A percentile compares a stretch with the other conserved stretches of the same genome.
Conservation (phyloP, 2,113 vertebrate species). For the Ranitomeya imitator region DNA sequence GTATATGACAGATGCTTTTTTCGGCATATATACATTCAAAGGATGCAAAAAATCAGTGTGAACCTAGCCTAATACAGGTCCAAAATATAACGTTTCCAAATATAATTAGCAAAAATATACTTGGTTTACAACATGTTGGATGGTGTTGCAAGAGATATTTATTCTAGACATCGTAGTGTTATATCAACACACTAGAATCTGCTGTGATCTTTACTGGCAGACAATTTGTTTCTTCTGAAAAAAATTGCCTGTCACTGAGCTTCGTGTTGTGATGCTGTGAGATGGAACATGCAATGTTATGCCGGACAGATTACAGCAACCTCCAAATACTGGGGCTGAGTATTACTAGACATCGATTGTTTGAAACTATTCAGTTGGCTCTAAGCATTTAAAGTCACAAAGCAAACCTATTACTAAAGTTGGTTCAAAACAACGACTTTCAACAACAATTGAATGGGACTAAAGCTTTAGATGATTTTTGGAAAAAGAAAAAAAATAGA, state of each 20-base stretch:
- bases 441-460: neutral
- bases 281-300: constrained; percentile 13
- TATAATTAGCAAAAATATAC: neutral
- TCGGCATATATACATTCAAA: too few relatives aligned
- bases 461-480: neutral
- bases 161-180: neutral
- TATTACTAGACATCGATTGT: neutral
- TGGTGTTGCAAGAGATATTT: neutral
- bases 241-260: neutral
- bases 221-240: neutral
- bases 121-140: neutral
- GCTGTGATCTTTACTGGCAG: neutral
- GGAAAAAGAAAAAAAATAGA: neutral
- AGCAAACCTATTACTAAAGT: neutral
- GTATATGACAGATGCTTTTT: too few relatives aligned
- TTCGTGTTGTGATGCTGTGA: constrained; percentile 5
- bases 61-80: too few relatives aligned
- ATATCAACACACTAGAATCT: neutral
- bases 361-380: neutral
- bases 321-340: neutral
- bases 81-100: too few relatives aligned
- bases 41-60: too few relatives aligned
- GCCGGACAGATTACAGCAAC: neutral
- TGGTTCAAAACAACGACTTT: neutral
- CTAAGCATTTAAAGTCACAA: neutral